phyloP scores from a whole-genome alignment of 2,797 vertebrate genomes.

The Pipistrellus pipistrellus region DNA sequence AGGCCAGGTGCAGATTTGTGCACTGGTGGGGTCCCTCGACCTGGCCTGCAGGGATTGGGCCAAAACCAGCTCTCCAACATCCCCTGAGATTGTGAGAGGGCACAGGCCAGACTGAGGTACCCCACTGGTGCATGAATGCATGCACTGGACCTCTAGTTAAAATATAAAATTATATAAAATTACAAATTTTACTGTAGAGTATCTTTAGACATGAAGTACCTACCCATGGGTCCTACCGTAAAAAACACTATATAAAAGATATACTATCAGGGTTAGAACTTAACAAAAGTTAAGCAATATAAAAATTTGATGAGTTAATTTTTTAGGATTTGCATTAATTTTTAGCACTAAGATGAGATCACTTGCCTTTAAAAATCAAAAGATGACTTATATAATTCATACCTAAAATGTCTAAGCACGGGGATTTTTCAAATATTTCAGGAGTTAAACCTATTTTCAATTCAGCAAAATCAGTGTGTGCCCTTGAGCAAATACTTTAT shows the following conservation, averaged over 20 bases:
- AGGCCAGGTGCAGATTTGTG: too few species aligned
- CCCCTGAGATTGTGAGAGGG: too few species aligned
- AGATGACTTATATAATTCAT: not conserved
- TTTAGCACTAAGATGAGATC: not conserved
- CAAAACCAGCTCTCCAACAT: too few species aligned
- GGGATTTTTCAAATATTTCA: not conserved
- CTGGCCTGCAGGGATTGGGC: too few species aligned
- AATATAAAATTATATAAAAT: slow-evolving; percentile 37
- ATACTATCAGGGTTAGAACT: not conserved
- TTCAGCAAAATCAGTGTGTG: not conserved
- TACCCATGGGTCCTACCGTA: not conserved
- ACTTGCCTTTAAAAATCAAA: not conserved
- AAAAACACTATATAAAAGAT: not conserved
- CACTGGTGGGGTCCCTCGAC: too few species aligned
- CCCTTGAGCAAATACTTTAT: not conserved
- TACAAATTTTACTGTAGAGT: not conserved
- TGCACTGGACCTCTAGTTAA: not conserved
- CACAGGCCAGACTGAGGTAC: too few species aligned
- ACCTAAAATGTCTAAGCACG: not conserved
- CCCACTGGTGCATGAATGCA: too few species aligned
- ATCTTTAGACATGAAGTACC: not conserved
- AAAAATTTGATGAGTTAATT: not conserved
- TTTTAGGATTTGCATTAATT: not conserved
- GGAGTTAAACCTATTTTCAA: not conserved
- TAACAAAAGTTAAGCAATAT: not conserved